These are phyloP conservation scores for Paracanthobrama guichenoti DNA, from an alignment of 2,113 vertebrate species.

Conservation along the genomic window DNA sequence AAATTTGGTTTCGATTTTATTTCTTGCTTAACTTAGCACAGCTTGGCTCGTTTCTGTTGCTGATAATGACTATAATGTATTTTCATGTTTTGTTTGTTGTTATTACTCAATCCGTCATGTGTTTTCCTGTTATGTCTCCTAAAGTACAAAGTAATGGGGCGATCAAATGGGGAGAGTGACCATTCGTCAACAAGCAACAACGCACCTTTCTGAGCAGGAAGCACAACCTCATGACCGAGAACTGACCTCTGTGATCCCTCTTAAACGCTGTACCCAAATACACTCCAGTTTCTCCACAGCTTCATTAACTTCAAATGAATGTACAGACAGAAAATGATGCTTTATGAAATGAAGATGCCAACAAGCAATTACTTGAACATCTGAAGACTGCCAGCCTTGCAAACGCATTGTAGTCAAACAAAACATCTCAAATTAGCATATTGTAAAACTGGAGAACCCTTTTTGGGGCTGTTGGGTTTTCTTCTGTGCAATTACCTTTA, in stretches of 20 bases:
- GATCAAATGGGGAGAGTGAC: slow-evolving; percentile 60
- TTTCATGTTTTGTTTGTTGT: not conserved
- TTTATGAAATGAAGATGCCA: slow-evolving; percentile 1
- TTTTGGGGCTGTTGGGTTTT: not conserved
- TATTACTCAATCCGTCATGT: not conserved
- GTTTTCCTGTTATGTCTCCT: not conserved
- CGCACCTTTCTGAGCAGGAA: slow-evolving; percentile 72
- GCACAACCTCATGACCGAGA: slow-evolving; percentile 32
- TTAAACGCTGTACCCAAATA: not conserved
- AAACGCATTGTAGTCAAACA: not conserved
- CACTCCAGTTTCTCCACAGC: slow-evolving; percentile 1
- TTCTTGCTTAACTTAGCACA: not conserved
- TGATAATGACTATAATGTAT: not conserved
- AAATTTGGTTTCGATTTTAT: not conserved
- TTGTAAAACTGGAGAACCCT: not conserved
- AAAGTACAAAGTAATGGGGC: slow-evolving; percentile 65
- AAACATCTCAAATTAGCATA: not conserved
- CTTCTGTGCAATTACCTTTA: slow-evolving; percentile 14
- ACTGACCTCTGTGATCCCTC: slow-evolving; percentile 34
- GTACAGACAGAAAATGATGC: slow-evolving; percentile 1
- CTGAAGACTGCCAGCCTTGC: not conserved
- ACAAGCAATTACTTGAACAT: slow-evolving; percentile 2
- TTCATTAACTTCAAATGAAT: slow-evolving; percentile 35
- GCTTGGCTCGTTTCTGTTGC: not conserved
- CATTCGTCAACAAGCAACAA: slow-evolving; percentile 73